Percentiles rank a stretch among this genome's conserved stretches.
These are phyloP conservation scores for Pogonocichla stellata DNA, from an alignment of 2,113 vertebrate species.

Conservation along the genomic window DNA sequence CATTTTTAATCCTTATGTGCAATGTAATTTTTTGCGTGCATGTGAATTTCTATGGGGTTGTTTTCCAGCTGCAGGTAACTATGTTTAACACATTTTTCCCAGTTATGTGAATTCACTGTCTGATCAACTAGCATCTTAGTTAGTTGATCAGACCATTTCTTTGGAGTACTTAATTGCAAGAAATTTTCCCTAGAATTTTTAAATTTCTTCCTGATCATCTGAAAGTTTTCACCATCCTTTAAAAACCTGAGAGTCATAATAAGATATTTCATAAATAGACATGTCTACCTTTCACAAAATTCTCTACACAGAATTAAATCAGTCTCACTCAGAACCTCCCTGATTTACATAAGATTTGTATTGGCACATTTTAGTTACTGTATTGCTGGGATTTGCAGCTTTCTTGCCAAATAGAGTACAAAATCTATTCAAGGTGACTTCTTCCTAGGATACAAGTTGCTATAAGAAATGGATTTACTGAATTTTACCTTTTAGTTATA, in stretches of 20 bases:
- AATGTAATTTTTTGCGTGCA: not conserved
- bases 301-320: not conserved
- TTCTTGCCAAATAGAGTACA: not conserved
- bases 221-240: not conserved
- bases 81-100: not conserved
- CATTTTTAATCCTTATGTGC: not conserved
- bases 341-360: not conserved
- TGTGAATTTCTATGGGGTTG: not conserved
- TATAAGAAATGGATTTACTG: not conserved
- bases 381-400: not conserved
- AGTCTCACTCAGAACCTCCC: not conserved
- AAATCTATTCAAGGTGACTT: not conserved
- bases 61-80: not conserved
- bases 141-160: accelerated
- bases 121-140: not conserved
- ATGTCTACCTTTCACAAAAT: not conserved
- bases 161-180: not conserved
- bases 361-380: not conserved
- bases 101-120: not conserved
- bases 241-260: not conserved
- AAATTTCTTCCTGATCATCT: not conserved
- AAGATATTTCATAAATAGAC: not conserved
- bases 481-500: not conserved
- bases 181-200: not conserved
- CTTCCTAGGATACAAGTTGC: not conserved